Evolutionary conservation across 2,797 vertebrate species (phyloP).

Genomic region (Diplodus puntazzo): DNA sequence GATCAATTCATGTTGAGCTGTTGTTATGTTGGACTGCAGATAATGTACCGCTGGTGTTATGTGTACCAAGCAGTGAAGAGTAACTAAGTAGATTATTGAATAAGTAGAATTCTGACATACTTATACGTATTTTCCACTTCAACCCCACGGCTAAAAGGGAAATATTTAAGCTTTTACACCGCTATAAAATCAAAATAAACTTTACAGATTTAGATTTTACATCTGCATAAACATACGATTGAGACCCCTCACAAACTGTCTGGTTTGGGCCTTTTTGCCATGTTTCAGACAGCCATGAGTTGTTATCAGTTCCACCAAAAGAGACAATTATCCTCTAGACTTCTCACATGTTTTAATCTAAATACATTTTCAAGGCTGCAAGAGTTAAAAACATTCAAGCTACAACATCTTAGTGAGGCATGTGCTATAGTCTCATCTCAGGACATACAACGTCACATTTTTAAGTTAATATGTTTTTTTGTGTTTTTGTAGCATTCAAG

Average conservation of each 20-base stretch:
- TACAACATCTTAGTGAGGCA: no score
- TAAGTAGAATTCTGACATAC: constrained; percentile 1
- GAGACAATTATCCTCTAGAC: not conserved
- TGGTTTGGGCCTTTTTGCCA: not conserved
- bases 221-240: not conserved
- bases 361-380: not conserved
- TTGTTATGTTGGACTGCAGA: not conserved
- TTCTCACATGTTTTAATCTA: not conserved
- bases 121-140: not conserved
- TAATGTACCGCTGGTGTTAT: not conserved
- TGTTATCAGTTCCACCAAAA: no score
- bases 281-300: not conserved
- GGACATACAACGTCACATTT: no score
- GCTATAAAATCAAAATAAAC: not conserved
- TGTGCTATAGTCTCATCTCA: no score
- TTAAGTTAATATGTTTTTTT: no score
- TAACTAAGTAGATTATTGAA: not conserved
- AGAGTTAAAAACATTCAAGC: not conserved
- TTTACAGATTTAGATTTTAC: not conserved
- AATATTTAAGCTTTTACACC: no score
- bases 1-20: not conserved
- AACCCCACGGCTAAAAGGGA: no score
- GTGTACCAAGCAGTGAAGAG: not conserved
- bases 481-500: no score
- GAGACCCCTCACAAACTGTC: not conserved